Base-by-base conservation (phyloP, 2,888 invertebrate genomes). In the Melangyna quadrimaculata region DNA sequence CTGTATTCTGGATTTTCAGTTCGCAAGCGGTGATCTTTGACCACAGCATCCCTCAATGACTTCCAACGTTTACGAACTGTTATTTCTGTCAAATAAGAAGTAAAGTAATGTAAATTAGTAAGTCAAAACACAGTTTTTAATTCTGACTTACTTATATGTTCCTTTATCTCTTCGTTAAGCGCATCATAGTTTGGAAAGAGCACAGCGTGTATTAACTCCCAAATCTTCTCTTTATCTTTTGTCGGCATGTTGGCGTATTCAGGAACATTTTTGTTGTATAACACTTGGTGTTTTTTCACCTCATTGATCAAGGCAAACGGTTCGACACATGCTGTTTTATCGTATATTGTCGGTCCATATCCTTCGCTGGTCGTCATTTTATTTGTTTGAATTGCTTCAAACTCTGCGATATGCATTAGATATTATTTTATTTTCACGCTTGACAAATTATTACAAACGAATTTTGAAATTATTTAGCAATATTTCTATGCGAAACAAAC, bases 21-120 rank as follows among this genome's bases (percentile, higher is more conserved):
- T 87, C 87, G 8, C 40, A 71, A 69, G n/a, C 88, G 87, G 2
- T 87, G 71, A 51, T 88, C 88, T 24, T 88, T 88, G 0, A 88
- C 88, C 24, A 88, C 48, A 7, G 88, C 78, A 37, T 88, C 87
- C 1, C 88, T 84, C 40, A 88, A 74, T 10, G 88, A 88, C 79
- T 88, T 88, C 88, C 88, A 88, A 7, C 88, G 88, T 9, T 87
- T 88, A 0, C 88, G 88, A 3, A 88, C 88, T n/a, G 86, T 86
- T 35, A 9, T 17, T 10, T 86, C 88, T 88, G 35, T 8, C n/a
- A n/a, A n/a, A n/a, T 59, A 83, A 7, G 37, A 29, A 8, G 45
- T 35, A 19, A 65, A n/a, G 3, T 4, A 12, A 37, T 3, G 10
- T 8, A 32, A 32, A 32, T 32, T 32, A 7, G 10, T 10, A 0